These are phyloP conservation scores for Etia nguti DNA, from an alignment of 2,113 vertebrate species.

Conservation along the genomic window DNA sequence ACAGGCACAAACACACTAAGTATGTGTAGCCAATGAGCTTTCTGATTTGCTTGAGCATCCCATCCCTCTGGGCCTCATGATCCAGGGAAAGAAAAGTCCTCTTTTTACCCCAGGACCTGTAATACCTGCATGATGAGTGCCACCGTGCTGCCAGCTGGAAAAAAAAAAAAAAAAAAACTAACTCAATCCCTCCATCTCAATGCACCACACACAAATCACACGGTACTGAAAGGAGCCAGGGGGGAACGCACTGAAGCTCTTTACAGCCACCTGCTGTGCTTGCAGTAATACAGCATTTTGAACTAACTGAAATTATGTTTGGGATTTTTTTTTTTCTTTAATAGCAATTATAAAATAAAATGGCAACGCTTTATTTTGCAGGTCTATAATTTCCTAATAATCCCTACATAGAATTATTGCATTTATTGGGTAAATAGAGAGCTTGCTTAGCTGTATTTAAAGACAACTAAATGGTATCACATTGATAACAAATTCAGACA, in stretches of 20 bases:
- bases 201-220: conserved; percentile 12
- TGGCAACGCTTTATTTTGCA: not conserved
- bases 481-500: not conserved
- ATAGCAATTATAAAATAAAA: not conserved
- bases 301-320: not conserved
- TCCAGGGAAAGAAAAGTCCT: conserved; percentile 48
- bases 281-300: conserved; percentile 30
- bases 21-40: conserved; percentile 69
- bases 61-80: conserved; percentile 50
- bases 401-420: not conserved
- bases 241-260: conserved; percentile 48
- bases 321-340: not conserved
- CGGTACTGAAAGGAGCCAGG: not conserved
- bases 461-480: not conserved
- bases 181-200: conserved; percentile 15
- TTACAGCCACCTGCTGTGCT: conserved; percentile 69
- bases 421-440: not conserved
- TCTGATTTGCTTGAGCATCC: conserved; percentile 43
- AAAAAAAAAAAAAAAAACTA: not conserved
- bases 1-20: conserved; percentile 52
- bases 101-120: conserved; percentile 15
- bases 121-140: conserved; percentile 66
- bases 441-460: not conserved
- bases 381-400: not conserved
- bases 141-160: conserved; percentile 17